A percentile compares a stretch with the other conserved stretches of the same genome.
Evolutionary conservation across 2,797 vertebrate species (phyloP).

Genomic region (Trichosurus vulpecula): DNA sequence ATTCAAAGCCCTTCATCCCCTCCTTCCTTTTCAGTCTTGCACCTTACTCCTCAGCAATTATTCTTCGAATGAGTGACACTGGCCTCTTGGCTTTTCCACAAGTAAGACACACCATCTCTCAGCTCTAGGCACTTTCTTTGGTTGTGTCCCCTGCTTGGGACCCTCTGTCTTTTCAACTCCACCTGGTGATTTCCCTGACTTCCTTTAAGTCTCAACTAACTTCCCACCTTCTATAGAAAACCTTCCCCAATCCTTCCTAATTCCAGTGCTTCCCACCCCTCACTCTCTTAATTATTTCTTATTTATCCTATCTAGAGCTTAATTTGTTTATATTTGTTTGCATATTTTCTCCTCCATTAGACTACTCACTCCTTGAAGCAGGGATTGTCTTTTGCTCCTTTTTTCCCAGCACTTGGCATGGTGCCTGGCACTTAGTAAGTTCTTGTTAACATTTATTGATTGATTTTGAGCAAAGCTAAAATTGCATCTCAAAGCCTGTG

Average conservation of each 20-base stretch:
- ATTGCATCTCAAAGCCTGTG: not conserved
- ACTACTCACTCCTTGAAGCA: not conserved
- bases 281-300: not conserved
- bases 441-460: not conserved
- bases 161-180: not conserved
- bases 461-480: constrained; percentile 12
- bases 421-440: not conserved
- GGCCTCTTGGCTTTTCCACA: not conserved
- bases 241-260: not conserved
- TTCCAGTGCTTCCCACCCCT: too few species aligned
- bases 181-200: not conserved
- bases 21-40: not conserved
- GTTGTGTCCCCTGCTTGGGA: not conserved
- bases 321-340: not conserved
- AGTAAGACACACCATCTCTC: not conserved
- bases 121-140: not conserved
- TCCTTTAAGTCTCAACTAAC: not conserved
- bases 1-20: not conserved
- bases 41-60: not conserved
- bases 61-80: not conserved
- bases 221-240: not conserved
- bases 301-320: not conserved
- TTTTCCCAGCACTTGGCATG: not conserved
- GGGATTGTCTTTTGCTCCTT: not conserved
- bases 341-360: not conserved